These are phyloP conservation scores for Bombylius major DNA, from an alignment of 2,888 invertebrate species.

Conservation along the genomic window DNA sequence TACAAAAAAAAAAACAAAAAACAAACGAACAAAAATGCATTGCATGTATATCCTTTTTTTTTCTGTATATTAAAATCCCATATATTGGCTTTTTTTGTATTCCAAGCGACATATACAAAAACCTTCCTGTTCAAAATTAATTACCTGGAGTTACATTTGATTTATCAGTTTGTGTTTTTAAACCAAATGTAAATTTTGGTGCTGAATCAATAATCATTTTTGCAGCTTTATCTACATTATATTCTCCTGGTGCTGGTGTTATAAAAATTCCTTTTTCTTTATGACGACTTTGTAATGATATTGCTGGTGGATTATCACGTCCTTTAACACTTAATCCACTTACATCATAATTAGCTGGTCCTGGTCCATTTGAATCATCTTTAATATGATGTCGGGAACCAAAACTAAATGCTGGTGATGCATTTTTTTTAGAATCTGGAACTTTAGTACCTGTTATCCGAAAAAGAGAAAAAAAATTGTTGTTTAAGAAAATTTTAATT, in stretches of 20 bases:
- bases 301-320: constrained; percentile 59
- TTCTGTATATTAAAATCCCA: too few relatives aligned
- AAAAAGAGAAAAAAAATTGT: constrained; percentile 5
- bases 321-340: constrained; percentile 76
- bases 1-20: neutral
- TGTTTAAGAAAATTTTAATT: too few relatives aligned
- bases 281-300: constrained; percentile 66
- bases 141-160: constrained; percentile 56
- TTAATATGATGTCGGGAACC: constrained; percentile 51
- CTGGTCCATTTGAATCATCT: constrained; percentile 53
- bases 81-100: too few relatives aligned
- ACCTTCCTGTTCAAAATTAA: neutral
- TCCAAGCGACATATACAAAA: too few relatives aligned
- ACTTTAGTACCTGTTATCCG: constrained; percentile 68
- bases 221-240: constrained; percentile 61
- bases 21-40: too few relatives aligned
- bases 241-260: constrained; percentile 84
- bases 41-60: too few relatives aligned
- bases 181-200: constrained; percentile 63
- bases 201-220: constrained; percentile 38
- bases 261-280: constrained; percentile 33
- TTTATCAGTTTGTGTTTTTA: constrained; percentile 48
- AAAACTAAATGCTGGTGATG: constrained; percentile 74
- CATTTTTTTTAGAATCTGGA: constrained; percentile 60
- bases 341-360: constrained; percentile 83